Evolutionary conservation across 1,140 invertebrate species (phyloP).

Genomic region (Adelges cooleyi): DNA sequence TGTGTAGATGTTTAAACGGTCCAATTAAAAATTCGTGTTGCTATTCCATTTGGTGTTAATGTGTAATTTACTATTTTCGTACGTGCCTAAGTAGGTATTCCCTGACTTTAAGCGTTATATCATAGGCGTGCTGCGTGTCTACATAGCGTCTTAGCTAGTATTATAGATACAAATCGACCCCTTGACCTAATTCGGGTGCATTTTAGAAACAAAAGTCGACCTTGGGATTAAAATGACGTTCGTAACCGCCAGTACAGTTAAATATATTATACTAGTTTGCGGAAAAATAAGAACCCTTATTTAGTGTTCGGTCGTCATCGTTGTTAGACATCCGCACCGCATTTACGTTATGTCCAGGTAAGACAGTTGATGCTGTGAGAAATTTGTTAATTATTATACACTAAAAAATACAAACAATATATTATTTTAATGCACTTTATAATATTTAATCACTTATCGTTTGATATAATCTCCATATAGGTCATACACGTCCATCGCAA

Average conservation of each 20-base stretch:
- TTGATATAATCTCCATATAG: background rate
- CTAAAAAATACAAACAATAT: background rate
- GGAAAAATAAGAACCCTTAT: background rate
- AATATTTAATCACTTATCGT: background rate
- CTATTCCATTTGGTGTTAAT: background rate
- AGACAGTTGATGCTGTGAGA: background rate
- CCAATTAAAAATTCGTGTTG: no score
- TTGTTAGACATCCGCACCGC: background rate
- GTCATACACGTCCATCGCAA: background rate
- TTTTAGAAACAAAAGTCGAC: conserved; percentile 15
- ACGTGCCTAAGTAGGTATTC: no score
- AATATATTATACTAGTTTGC: background rate
- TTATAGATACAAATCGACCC: conserved; percentile 11
- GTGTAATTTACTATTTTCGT: background rate
- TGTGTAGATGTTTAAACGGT: no score
- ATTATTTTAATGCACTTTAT: background rate
- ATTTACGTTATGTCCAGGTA: conserved; percentile 11
- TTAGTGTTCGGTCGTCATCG: background rate
- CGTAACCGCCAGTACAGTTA: background rate
- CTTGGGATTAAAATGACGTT: conserved; percentile 1
- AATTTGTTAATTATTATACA: no score
- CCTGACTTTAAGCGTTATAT: conserved; percentile 3
- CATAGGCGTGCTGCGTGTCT: conserved; percentile 9
- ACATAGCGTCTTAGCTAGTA: background rate
- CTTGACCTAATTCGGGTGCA: conserved; percentile 7